phyloP scores from a whole-genome alignment of 2,113 vertebrate genomes.

The Todiramphus chloris region DNA sequence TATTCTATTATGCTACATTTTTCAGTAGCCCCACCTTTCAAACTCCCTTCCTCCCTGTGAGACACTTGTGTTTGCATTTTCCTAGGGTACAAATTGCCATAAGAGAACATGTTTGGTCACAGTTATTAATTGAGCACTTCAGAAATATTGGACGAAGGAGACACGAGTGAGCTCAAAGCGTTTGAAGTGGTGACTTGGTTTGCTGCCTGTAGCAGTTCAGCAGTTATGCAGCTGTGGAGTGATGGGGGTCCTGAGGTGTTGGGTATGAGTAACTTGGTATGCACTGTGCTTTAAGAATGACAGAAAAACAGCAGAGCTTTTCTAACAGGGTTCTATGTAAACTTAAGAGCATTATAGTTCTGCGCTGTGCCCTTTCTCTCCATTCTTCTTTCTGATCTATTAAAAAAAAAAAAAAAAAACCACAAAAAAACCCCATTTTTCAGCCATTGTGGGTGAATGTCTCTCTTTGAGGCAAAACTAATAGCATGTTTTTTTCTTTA shows the following conservation, averaged over 20 bases:
- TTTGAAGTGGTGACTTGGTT: neutral
- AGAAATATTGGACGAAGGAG: neutral
- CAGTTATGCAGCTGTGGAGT: neutral
- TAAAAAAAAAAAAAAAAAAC: neutral
- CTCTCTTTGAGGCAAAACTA: neutral
- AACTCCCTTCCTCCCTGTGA: neutral
- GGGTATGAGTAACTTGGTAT: neutral
- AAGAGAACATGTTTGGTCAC: neutral
- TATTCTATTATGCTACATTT: slow-evolving; percentile 3
- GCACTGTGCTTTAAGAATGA: neutral
- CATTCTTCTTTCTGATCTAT: neutral
- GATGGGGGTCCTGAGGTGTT: neutral
- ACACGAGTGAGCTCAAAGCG: neutral
- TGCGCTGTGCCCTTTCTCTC: neutral
- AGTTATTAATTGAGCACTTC: neutral
- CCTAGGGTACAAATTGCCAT: neutral
- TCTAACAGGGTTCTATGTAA: neutral
- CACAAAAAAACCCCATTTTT: too few relatives aligned
- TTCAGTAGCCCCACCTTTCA: neutral
- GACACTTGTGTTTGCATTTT: neutral
- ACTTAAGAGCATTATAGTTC: neutral
- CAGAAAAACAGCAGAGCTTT: neutral
- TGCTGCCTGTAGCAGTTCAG: neutral
- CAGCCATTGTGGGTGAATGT: neutral
- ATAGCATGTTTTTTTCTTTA: neutral